Base-by-base conservation (phyloP, 2,797 vertebrate species). In the Thaleichthys pacificus region DNA sequence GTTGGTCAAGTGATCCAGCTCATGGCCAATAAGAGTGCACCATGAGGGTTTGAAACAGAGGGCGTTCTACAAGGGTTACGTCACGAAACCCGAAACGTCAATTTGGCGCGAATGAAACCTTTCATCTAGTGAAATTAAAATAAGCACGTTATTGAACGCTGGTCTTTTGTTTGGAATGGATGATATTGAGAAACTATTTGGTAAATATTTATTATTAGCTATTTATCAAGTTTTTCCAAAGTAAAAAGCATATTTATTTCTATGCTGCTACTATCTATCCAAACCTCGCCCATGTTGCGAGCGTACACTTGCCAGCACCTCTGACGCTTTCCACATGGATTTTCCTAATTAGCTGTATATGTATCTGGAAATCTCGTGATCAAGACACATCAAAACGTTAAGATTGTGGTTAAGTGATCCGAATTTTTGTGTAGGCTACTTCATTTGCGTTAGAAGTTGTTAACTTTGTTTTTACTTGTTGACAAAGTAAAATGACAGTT, bases 1-100 rank as follows among this genome's bases (percentile, higher is more conserved):
- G 97, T 98, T 98, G 94, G 83, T 93, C 96, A 96, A 89, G 78
- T 94, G 95, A 68, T n/a, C 15, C 1, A 0, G 1, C 0, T 22
- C 0, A 47, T 75, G 61, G 72, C 93, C 94, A 95, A 95, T 96
- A 85, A 87, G 82, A 80, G 70, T 42, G 42, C 19, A 32, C 0
- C 24, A 60, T 7, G 24, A 0, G 65, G 71, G 88, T 96, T 96
- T 95, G 89, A 96, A 97, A 95, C 88, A 90, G 78, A 84, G 91
- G 91, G 88, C 89, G 88, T 68, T 35, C 72, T 1, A 15, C 1
- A 19, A 35, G 51, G 15, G 11, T 60, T 17, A 85, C 92, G 77
- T 93, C 86, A 80, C 8, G 51, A 63, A n/a, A 79, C 35, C 81
- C 19, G 54, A 67, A 56, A 78, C 57, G 56, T 82, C 70, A 76